Evolutionary conservation across 2,797 vertebrate species (phyloP).

Genomic region (Lagocephalus sceleratus): DNA sequence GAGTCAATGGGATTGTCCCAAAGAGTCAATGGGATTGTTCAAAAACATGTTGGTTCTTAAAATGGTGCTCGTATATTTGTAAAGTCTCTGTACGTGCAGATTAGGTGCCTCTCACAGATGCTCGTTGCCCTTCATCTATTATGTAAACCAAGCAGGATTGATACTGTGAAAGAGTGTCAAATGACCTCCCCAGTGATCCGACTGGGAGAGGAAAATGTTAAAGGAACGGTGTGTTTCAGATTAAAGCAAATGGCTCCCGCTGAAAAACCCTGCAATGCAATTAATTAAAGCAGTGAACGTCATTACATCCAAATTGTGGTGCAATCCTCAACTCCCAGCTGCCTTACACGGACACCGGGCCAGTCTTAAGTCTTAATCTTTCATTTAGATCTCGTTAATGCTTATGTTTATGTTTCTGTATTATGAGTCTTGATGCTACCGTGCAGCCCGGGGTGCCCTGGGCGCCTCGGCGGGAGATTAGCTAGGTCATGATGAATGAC

Average conservation of each 20-base stretch:
- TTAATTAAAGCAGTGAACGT: conserved; percentile 27
- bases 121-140: neutral
- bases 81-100: neutral
- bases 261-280: conserved; percentile 2
- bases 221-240: conserved; percentile 9
- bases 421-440: conserved; percentile 25
- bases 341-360: neutral
- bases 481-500: conserved; percentile 57
- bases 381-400: conserved; percentile 45
- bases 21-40: too few relatives aligned
- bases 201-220: neutral
- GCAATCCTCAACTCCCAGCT: conserved; percentile 8
- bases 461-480: conserved; percentile 48
- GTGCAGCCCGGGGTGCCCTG: conserved; percentile 22
- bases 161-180: neutral
- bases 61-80: neutral
- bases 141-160: conserved; percentile 1
- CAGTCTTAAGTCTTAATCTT: conserved; percentile 31
- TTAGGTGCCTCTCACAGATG: neutral
- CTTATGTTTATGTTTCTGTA: conserved; percentile 25
- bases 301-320: conserved; percentile 12
- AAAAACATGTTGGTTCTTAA: too few relatives aligned
- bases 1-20: too few relatives aligned
- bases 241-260: conserved; percentile 8
- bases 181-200: neutral